Evolutionary conservation across 2,888 invertebrate genomes (phyloP).

Genomic region (Unio delphinus): DNA sequence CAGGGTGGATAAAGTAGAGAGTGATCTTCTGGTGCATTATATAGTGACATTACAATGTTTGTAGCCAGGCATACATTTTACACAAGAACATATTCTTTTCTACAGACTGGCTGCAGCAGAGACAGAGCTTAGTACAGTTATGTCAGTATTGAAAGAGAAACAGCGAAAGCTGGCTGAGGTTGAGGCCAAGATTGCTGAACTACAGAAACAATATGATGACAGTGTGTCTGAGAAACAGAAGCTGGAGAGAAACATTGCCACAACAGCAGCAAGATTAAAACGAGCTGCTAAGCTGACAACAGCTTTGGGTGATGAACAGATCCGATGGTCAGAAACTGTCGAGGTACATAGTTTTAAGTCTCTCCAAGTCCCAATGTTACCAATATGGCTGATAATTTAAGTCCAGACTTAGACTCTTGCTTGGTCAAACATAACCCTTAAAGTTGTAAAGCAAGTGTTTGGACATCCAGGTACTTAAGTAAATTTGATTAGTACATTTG

Average conservation of each 20-base stretch:
- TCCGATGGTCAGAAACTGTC: conserved; percentile 86
- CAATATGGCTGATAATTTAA: too few relatives aligned
- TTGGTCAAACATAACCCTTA: background rate
- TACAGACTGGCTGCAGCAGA: conserved; percentile 77
- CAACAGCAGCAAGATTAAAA: conserved; percentile 84
- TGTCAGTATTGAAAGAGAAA: conserved; percentile 83
- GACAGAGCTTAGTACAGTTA: conserved; percentile 82
- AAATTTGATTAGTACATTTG: too few relatives aligned
- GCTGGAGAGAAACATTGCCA: conserved; percentile 81
- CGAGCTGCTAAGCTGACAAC: conserved; percentile 88
- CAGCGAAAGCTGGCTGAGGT: conserved; percentile 87
- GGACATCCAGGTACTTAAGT: too few relatives aligned
- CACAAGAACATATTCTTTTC: background rate
- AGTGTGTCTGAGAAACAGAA: conserved; percentile 80
- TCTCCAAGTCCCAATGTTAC: too few relatives aligned
- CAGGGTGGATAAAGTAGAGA: too few relatives aligned
- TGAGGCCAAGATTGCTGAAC: conserved; percentile 79
- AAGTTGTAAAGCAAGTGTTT: background rate
- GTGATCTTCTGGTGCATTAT: too few relatives aligned
- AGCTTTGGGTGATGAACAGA: conserved; percentile 88
- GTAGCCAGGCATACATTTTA: background rate
- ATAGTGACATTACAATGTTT: too few relatives aligned
- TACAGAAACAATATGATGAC: conserved; percentile 71
- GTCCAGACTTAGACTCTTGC: too few relatives aligned
- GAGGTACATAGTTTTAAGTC: conserved; percentile 70